Evolutionary conservation across 2,888 invertebrate genomes (phyloP).

Genomic region (Geotrupes spiniger): DNA sequence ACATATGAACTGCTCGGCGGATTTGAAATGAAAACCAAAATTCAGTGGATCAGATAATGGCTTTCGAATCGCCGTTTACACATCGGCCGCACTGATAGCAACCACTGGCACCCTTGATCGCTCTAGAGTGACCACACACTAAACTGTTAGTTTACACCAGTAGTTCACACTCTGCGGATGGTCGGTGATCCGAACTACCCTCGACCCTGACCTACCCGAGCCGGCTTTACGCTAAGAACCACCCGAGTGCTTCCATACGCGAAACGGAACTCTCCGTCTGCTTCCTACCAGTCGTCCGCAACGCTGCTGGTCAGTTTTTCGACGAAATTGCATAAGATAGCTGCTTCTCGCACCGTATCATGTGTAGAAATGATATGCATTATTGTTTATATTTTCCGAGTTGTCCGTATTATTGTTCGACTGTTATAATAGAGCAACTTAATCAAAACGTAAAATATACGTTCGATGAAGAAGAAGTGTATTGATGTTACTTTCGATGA

Average conservation of each 20-base stretch:
- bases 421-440: no score
- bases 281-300: conserved; percentile 19
- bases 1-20: neutral
- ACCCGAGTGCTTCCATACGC: conserved; percentile 42
- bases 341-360: no score
- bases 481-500: no score
- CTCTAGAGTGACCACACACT: conserved; percentile 48
- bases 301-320: conserved; percentile 5
- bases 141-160: conserved; percentile 47
- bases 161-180: conserved; percentile 46
- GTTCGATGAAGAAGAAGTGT: no score
- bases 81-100: conserved; percentile 43
- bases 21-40: conserved; percentile 34
- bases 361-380: no score
- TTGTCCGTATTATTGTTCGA: no score
- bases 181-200: conserved; percentile 52
- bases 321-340: no score
- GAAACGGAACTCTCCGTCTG: conserved; percentile 24
- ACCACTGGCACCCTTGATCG: conserved; percentile 40
- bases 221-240: conserved; percentile 46
- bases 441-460: no score
- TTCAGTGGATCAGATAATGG: conserved; percentile 41
- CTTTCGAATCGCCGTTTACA: conserved; percentile 33
- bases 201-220: conserved; percentile 49
- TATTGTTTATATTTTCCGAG: no score